Conservation (phyloP, 1,140 invertebrate species). For the Eubasilissa regina region DNA sequence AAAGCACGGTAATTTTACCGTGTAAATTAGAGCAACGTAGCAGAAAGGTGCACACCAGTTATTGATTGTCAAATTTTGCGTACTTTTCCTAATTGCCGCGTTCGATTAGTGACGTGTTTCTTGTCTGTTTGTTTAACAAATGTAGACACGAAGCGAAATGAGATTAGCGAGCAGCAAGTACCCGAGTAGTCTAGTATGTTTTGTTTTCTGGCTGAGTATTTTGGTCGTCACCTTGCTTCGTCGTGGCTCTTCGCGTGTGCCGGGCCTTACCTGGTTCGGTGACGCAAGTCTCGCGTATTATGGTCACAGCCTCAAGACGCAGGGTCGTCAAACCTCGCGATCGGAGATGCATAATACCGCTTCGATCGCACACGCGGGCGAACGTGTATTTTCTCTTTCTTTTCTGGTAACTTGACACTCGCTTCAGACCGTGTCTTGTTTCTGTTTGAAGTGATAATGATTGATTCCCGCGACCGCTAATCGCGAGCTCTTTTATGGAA, state of each 20-base stretch:
- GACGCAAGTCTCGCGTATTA: constrained; percentile 32
- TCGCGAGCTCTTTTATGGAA: constrained; percentile 29
- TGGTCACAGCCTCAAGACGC: constrained; percentile 42
- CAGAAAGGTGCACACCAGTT: neutral
- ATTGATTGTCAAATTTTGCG: neutral
- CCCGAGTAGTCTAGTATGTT: too few relatives aligned
- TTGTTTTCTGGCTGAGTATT: too few relatives aligned
- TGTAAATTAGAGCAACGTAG: constrained; percentile 1
- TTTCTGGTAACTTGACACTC: neutral
- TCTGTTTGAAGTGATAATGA: constrained; percentile 26
- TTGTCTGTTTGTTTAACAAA: neutral
- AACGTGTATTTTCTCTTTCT: constrained; percentile 30
- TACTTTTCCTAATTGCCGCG: neutral
- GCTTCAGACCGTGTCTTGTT: constrained; percentile 6
- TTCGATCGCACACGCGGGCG: neutral
- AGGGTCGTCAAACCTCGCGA: constrained; percentile 41
- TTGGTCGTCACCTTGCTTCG: too few relatives aligned
- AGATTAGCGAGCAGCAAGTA: constrained; percentile 11
- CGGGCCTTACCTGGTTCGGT: constrained; percentile 33
- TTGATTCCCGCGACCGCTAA: constrained; percentile 1
- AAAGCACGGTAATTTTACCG: neutral
- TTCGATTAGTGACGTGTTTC: neutral
- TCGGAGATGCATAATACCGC: constrained; percentile 28
- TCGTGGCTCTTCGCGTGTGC: constrained; percentile 4
- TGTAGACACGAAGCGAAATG: neutral